These are phyloP conservation scores for Rhyacichthys aspro DNA, from an alignment of 2,797 vertebrate species.

Conservation along the genomic window DNA sequence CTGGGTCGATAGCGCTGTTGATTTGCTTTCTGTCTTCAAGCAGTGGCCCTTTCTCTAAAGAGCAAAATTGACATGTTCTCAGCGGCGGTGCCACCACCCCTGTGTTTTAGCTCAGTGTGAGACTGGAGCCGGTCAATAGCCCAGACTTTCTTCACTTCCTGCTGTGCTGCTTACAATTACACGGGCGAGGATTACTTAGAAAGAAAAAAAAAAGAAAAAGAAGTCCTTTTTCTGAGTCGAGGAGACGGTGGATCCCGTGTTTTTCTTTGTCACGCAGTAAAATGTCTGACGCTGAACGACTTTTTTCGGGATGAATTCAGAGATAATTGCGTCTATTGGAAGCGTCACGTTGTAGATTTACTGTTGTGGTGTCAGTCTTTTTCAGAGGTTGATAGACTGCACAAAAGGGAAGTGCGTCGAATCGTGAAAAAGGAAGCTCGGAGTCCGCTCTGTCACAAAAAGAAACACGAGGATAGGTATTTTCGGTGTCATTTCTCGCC, in stretches of 20 bases:
- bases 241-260: too few species aligned
- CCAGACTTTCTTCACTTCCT: constrained; percentile 68
- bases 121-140: constrained; percentile 64
- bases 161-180: constrained; percentile 73
- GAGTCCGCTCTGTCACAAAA: too few species aligned
- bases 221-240: neutral
- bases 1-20: constrained; percentile 72
- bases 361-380: too few species aligned
- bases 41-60: constrained; percentile 73
- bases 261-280: neutral
- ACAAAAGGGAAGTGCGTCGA: too few species aligned
- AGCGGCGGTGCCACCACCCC: constrained; percentile 66
- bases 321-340: constrained; percentile 50
- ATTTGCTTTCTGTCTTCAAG: constrained; percentile 78
- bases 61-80: constrained; percentile 79
- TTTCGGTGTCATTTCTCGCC: too few species aligned
- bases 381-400: too few species aligned
- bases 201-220: constrained; percentile 35
- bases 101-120: constrained; percentile 68
- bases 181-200: constrained; percentile 56
- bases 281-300: constrained; percentile 13
- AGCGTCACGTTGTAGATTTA: constrained; percentile 19
- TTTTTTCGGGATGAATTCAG: constrained; percentile 42
- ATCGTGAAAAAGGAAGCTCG: too few species aligned
- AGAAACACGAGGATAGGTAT: too few species aligned